phyloP scores from a whole-genome alignment of 2,797 vertebrate species.

The Remorina albescens region DNA sequence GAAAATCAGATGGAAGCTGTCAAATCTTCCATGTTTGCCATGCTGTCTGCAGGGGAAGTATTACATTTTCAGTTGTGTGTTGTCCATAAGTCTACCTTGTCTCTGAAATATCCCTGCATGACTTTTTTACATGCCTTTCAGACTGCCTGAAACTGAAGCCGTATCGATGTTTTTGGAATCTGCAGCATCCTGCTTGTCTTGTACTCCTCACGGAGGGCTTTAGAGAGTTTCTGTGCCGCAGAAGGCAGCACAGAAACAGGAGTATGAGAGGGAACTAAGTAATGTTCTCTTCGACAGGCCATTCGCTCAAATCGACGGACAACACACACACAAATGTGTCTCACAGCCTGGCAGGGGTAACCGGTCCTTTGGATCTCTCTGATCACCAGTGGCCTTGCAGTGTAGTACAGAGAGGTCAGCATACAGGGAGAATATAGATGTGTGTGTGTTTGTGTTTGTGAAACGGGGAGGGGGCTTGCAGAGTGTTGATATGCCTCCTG shows the following conservation, averaged over 20 bases:
- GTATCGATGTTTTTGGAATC: conserved; percentile 11
- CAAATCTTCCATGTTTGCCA: background rate
- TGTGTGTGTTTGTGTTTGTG: background rate
- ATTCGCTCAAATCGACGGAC: conserved; percentile 53
- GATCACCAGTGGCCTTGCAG: conserved; percentile 53
- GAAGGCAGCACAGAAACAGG: background rate
- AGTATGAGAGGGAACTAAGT: conserved; percentile 2
- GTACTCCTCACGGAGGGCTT: conserved; percentile 6
- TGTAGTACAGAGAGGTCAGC: conserved; percentile 44
- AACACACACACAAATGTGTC: background rate
- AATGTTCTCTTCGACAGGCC: conserved; percentile 18
- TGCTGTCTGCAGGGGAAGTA: conserved; percentile 2
- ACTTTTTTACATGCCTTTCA: background rate
- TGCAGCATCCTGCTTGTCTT: conserved; percentile 2
- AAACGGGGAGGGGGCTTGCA: background rate
- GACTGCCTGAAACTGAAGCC: conserved; percentile 10
- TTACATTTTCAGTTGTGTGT: background rate
- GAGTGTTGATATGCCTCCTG: conserved; percentile 44
- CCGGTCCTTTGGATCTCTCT: conserved; percentile 38
- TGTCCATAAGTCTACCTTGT: conserved; percentile 3
- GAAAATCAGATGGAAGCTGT: background rate
- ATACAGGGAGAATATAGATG: background rate
- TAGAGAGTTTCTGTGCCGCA: conserved; percentile 15
- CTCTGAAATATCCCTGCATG: conserved; percentile 19
- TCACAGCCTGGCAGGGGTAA: conserved; percentile 14